phyloP scores from a whole-genome alignment of 1,140 invertebrate genomes.

The Drosophila auraria region DNA sequence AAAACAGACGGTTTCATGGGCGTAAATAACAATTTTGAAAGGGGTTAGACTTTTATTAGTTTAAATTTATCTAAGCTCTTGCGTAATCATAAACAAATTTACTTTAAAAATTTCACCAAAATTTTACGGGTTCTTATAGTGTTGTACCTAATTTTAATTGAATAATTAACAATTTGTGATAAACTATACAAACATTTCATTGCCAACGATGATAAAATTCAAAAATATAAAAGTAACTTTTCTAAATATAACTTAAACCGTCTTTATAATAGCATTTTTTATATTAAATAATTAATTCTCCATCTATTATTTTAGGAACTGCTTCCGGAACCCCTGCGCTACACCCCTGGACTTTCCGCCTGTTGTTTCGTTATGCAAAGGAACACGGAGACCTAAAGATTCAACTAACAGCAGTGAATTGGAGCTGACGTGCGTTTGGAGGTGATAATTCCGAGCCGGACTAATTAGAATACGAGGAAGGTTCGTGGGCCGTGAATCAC shows the following conservation, averaged over 20 bases:
- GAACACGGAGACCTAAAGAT: slow-evolving; percentile 5
- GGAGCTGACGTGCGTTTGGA: slow-evolving; percentile 31
- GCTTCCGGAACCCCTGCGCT: background rate
- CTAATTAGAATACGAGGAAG: slow-evolving; percentile 70
- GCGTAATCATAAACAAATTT: background rate
- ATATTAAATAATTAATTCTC: background rate
- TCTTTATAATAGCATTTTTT: too few relatives aligned
- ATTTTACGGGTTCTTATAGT: background rate
- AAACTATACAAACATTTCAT: too few relatives aligned
- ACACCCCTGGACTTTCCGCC: slow-evolving; percentile 19
- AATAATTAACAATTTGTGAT: too few relatives aligned
- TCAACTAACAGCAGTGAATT: slow-evolving; percentile 5
- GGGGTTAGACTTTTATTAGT: background rate
- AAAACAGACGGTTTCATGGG: slow-evolving; percentile 21
- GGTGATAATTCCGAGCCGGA: slow-evolving; percentile 66
- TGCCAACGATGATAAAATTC: background rate
- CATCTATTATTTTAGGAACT: background rate
- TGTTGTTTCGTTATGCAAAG: slow-evolving; percentile 65
- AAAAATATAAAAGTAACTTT: too few relatives aligned
- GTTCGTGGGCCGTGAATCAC: slow-evolving; percentile 56
- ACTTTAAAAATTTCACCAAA: background rate
- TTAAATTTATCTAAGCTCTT: background rate
- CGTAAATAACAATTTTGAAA: background rate
- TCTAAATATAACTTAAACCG: too few relatives aligned
- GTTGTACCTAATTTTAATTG: too few relatives aligned